Evolutionary conservation across 2,888 invertebrate species (phyloP).

Genomic region (Druceiella hillmani): DNA sequence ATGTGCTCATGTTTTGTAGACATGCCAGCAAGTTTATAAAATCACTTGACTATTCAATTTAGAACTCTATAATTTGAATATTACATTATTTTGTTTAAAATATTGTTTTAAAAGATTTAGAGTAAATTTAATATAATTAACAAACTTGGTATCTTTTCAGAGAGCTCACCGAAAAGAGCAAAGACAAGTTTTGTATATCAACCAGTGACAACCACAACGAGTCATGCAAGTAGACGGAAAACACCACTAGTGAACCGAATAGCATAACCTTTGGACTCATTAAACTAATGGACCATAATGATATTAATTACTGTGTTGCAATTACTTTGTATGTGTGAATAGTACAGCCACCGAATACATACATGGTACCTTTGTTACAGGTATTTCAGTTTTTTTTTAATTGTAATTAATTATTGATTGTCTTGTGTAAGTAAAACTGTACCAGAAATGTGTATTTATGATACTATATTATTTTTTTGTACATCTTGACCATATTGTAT

Average conservation of each 20-base stretch:
- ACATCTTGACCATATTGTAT: slow-evolving; percentile 41
- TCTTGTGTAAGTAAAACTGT: slow-evolving; percentile 31
- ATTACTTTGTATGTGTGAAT: neutral
- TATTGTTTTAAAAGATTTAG: slow-evolving; percentile 4
- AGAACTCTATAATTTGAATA: slow-evolving; percentile 15
- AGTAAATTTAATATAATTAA: slow-evolving; percentile 3
- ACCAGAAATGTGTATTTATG: slow-evolving; percentile 42
- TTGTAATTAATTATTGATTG: slow-evolving; percentile 27
- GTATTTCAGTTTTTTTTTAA: slow-evolving; percentile 25
- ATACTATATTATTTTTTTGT: slow-evolving; percentile 30
- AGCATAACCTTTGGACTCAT: slow-evolving; percentile 26
- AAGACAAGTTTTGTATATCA: slow-evolving; percentile 44
- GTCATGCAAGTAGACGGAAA: slow-evolving; percentile 55
- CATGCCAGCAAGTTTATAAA: too few species aligned
- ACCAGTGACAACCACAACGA: slow-evolving; percentile 36
- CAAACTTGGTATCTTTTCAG: slow-evolving; percentile 29
- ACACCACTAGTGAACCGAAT: slow-evolving; percentile 56
- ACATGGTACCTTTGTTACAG: neutral
- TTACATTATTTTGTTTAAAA: neutral
- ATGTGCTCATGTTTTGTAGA: slow-evolving; percentile 34
- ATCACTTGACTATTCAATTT: slow-evolving; percentile 32
- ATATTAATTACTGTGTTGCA: neutral
- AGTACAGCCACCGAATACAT: neutral
- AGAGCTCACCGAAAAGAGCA: slow-evolving; percentile 45
- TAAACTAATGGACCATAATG: too few species aligned